Evolutionary conservation across 2,113 vertebrate genomes (phyloP).

Genomic region (Excalfactoria chinensis): DNA sequence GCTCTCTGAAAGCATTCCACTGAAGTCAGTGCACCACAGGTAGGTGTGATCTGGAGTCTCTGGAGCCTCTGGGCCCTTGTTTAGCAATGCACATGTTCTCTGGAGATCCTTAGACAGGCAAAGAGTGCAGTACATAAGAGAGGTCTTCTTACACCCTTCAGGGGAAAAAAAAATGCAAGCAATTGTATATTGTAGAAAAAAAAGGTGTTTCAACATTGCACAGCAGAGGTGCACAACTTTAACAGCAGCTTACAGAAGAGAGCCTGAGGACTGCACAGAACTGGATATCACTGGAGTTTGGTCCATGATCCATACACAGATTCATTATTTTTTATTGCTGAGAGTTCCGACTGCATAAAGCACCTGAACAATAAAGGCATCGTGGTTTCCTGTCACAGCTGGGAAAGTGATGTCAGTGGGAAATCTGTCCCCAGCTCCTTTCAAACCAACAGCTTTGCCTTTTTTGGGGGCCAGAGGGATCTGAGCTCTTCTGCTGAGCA

Average conservation of each 20-base stretch:
- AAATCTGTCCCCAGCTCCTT: conserved; percentile 38
- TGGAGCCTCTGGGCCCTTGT: not conserved
- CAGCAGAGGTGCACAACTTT: not conserved
- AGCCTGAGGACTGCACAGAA: not conserved
- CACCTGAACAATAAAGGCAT: conserved; percentile 51
- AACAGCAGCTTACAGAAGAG: not conserved
- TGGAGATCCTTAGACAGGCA: not conserved
- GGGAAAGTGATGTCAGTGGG: not conserved
- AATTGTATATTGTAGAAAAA: not conserved
- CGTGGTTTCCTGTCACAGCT: not conserved
- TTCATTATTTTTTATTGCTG: conserved; percentile 37
- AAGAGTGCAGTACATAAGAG: not conserved
- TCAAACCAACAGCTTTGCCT: conserved; percentile 12
- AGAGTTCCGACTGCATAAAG: conserved; percentile 29
- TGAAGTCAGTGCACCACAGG: not conserved
- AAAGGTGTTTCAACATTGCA: not conserved
- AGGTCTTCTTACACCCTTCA: not conserved
- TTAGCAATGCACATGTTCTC: not conserved
- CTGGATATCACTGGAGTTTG: not conserved
- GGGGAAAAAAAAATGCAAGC: not conserved
- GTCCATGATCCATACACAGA: not conserved
- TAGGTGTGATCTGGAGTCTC: not conserved
- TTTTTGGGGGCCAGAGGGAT: not conserved
- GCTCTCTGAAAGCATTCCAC: not conserved
- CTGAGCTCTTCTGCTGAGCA: not conserved